Evolutionary conservation across 1,140 invertebrate genomes (phyloP).

Genomic region (Conopomorpha cramerella): DNA sequence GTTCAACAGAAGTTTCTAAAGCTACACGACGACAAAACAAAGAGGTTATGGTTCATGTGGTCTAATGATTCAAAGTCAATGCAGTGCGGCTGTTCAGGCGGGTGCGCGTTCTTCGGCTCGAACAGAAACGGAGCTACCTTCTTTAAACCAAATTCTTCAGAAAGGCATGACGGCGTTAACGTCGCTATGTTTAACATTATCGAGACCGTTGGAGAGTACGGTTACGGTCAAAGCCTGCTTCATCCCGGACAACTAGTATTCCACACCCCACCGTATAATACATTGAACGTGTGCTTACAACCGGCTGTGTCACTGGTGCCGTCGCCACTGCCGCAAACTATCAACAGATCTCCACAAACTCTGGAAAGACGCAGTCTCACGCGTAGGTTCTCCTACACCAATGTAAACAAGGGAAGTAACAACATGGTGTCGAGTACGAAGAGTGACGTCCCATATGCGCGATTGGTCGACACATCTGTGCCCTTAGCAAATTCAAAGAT

Average conservation of each 20-base stretch:
- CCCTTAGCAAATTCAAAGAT: slow-evolving; percentile 64
- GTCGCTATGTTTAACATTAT: slow-evolving; percentile 66
- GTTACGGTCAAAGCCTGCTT: slow-evolving; percentile 93
- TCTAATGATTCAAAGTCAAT: slow-evolving; percentile 65
- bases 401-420: slow-evolving; percentile 49
- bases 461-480: slow-evolving; percentile 67
- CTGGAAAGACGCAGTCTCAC: slow-evolving; percentile 59
- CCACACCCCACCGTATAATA: slow-evolving; percentile 84
- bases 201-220: slow-evolving; percentile 65
- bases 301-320: slow-evolving; percentile 59
- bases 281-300: slow-evolving; percentile 77
- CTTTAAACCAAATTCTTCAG: slow-evolving; percentile 81
- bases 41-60: slow-evolving; percentile 95
- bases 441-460: slow-evolving; percentile 78
- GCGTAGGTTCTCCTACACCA: slow-evolving; percentile 69
- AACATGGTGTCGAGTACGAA: slow-evolving; percentile 44
- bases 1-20: slow-evolving; percentile 87
- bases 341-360: slow-evolving; percentile 39
- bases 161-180: slow-evolving; percentile 81
- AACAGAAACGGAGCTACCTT: slow-evolving; percentile 86
- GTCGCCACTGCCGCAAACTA: slow-evolving; percentile 39
- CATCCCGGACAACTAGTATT: slow-evolving; percentile 88
- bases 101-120: slow-evolving; percentile 91
- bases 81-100: slow-evolving; percentile 94
- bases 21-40: slow-evolving; percentile 85